Evolutionary conservation across 2,113 vertebrate species (phyloP).

Genomic region (Mustelus asterias): DNA sequence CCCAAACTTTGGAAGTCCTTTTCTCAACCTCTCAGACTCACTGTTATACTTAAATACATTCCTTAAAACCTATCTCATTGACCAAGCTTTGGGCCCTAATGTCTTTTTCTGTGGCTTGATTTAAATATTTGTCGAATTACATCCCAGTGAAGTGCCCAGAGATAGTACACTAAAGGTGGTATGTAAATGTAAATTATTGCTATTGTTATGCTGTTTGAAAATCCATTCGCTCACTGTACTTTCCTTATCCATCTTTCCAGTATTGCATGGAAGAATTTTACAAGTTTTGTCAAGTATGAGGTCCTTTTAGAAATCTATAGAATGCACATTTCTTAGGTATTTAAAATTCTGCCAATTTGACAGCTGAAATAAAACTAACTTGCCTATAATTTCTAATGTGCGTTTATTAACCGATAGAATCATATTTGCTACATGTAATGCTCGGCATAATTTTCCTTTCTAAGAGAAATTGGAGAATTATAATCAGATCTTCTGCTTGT

Average conservation of each 20-base stretch:
- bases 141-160: not conserved
- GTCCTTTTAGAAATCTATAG: not conserved
- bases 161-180: not conserved
- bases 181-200: no score
- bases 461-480: not conserved
- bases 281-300: not conserved
- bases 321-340: not conserved
- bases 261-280: not conserved
- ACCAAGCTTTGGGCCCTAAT: not conserved
- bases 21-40: not conserved
- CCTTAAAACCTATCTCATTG: not conserved
- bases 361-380: not conserved
- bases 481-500: not conserved
- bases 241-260: no score
- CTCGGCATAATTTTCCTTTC: not conserved
- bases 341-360: not conserved
- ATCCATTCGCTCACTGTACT: no score
- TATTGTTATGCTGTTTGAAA: no score
- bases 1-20: not conserved
- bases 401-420: not conserved
- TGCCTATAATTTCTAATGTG: not conserved
- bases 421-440: not conserved
- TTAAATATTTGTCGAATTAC: not conserved
- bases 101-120: not conserved
- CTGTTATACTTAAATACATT: not conserved